A percentile compares a stretch with the other conserved stretches of the same genome.
Conservation (phyloP, 2,888 invertebrate genomes). For the Cheilosia urbana region DNA sequence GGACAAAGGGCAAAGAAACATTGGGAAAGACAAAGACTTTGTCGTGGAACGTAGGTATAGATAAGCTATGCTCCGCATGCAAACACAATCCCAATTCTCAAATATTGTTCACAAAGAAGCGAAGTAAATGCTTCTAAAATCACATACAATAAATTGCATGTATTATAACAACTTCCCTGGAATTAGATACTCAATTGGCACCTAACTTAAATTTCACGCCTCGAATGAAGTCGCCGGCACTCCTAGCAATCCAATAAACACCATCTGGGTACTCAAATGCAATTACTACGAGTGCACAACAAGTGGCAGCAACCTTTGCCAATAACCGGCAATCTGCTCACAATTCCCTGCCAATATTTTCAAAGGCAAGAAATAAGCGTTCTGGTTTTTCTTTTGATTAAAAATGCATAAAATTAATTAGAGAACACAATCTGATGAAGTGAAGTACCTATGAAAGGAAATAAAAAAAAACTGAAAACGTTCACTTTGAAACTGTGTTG, state of each 20-base stretch:
- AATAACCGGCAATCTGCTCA: not conserved
- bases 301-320: slow-evolving; percentile 22
- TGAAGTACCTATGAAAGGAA: not conserved
- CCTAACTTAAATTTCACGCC: too few species aligned
- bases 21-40: too few species aligned
- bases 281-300: not conserved
- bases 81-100: too few species aligned
- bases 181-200: too few species aligned
- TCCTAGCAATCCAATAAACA: not conserved
- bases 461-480: slow-evolving; percentile 11
- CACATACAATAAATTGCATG: too few species aligned
- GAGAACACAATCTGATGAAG: slow-evolving; percentile 13
- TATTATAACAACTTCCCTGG: too few species aligned
- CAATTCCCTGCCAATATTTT: slow-evolving; percentile 25
- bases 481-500: slow-evolving; percentile 19
- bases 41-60: too few species aligned
- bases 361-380: slow-evolving; percentile 9
- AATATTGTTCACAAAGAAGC: too few species aligned
- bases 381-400: slow-evolving; percentile 30
- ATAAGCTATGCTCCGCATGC: too few species aligned
- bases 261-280: not conserved
- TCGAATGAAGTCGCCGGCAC: too few species aligned
- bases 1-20: too few species aligned
- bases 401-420: slow-evolving; percentile 55
- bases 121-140: too few species aligned